A percentile compares a stretch with the other conserved stretches of the same genome.
phyloP scores from a whole-genome alignment of 1,140 invertebrate species.

The Probaryconus sp. region DNA sequence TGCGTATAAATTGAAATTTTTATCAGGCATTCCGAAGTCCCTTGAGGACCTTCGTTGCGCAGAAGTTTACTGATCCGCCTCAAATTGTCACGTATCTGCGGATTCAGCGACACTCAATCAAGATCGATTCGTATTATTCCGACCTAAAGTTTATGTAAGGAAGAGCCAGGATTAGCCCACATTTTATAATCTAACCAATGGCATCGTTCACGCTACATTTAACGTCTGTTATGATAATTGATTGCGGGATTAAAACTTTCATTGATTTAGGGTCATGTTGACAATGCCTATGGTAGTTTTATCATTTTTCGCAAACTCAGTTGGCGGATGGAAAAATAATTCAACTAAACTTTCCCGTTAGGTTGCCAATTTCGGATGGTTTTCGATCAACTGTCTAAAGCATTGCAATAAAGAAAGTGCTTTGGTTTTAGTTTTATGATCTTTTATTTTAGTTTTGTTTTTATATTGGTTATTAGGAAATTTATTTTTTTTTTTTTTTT shows the following conservation, averaged over 20 bases:
- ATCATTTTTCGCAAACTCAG: too few relatives aligned
- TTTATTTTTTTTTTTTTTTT: too few relatives aligned
- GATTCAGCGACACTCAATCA: conserved; percentile 58
- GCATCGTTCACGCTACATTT: conserved; percentile 38
- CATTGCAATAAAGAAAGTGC: too few relatives aligned
- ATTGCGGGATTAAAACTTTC: conserved; percentile 21
- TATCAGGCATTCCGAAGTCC: conserved; percentile 64
- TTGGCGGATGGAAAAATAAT: too few relatives aligned
- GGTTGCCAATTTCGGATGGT: too few relatives aligned
- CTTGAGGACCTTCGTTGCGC: conserved; percentile 57
- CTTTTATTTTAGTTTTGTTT: too few relatives aligned
- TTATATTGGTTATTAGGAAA: too few relatives aligned
- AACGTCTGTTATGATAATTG: conserved; percentile 42
- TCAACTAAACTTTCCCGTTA: too few relatives aligned
- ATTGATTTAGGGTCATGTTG: too few relatives aligned
- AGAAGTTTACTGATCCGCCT: conserved; percentile 59
- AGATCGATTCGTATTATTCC: conserved; percentile 50
- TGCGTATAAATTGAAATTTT: conserved; percentile 73
- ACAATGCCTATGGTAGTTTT: too few relatives aligned
- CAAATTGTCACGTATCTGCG: conserved; percentile 59
- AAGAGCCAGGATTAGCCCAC: conserved; percentile 24
- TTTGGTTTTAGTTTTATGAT: too few relatives aligned
- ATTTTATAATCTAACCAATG: conserved; percentile 21
- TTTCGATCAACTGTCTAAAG: too few relatives aligned
- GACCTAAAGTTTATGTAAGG: conserved; percentile 32